These are phyloP conservation scores for Aspidapion aeneum DNA, from an alignment of 2,888 invertebrate species.

Conservation along the genomic window DNA sequence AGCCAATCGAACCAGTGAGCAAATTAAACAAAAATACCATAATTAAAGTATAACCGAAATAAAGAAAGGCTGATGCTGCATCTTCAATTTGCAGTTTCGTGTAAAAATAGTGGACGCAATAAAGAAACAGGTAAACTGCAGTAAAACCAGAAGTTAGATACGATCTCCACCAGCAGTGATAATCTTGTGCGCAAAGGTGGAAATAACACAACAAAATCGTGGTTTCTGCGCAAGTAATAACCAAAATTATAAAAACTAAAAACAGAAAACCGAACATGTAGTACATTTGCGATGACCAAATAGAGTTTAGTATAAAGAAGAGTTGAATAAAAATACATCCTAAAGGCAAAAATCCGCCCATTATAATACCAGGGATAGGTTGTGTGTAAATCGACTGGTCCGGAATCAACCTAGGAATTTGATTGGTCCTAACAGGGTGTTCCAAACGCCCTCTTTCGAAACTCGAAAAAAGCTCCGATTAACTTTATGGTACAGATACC, in stretches of 20 bases:
- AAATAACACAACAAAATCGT: constrained; percentile 98
- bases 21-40: constrained; percentile 99
- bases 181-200: constrained; percentile 99
- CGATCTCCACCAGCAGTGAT: constrained; percentile 98
- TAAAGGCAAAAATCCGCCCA: constrained; percentile 98
- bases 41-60: constrained; percentile 97
- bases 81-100: constrained; percentile 95
- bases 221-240: constrained; percentile 99
- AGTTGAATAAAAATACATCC: constrained; percentile 98
- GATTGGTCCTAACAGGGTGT: constrained; percentile 97
- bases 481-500: constrained; percentile 97
- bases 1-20: constrained; percentile 95
- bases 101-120: constrained; percentile 97
- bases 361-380: constrained; percentile 90
- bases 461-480: constrained; percentile 97
- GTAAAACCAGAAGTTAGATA: constrained; percentile 98
- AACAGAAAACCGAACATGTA: constrained; percentile 99
- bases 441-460: constrained; percentile 92
- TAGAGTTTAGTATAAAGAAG: constrained; percentile 97
- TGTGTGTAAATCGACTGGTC: constrained; percentile 98
- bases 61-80: constrained; percentile 90
- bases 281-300: constrained; percentile 97
- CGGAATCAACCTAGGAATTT: constrained; percentile 97
- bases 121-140: constrained; percentile 92
- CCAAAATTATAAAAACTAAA: constrained; percentile 93